These are phyloP conservation scores for Sebastes itinus DNA, from an alignment of 2,797 vertebrate genomes.

Conservation along the genomic window DNA sequence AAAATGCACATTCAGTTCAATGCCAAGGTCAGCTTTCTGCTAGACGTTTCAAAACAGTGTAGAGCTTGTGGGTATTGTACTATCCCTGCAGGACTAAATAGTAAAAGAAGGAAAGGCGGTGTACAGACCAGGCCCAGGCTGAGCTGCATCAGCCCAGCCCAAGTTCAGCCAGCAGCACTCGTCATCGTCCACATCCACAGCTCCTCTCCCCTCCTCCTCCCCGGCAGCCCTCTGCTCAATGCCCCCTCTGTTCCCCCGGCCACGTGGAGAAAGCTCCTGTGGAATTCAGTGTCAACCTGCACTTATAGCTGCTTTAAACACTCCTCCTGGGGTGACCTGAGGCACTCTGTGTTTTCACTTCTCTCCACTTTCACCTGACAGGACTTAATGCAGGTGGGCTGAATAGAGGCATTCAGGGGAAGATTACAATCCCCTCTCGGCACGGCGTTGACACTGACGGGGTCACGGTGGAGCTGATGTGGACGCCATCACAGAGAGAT, in stretches of 20 bases:
- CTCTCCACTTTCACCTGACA: constrained; percentile 71
- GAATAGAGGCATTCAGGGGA: constrained; percentile 57
- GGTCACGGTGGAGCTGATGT: constrained; percentile 5
- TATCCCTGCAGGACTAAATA: not conserved
- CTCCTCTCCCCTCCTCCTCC: not conserved
- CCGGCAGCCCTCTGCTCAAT: constrained; percentile 51
- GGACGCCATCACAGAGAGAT: not conserved
- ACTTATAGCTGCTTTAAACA: constrained; percentile 53
- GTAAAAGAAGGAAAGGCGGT: not conserved
- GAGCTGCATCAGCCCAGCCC: not conserved
- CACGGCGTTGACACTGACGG: constrained; percentile 6
- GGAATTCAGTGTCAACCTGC: constrained; percentile 71
- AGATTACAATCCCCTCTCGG: constrained; percentile 30
- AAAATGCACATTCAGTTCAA: not conserved
- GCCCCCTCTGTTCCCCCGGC: constrained; percentile 62
- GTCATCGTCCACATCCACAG: constrained; percentile 21
- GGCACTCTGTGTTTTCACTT: constrained; percentile 51
- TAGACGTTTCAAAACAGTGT: not conserved
- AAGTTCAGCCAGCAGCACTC: not conserved
- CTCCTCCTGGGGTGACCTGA: constrained; percentile 48
- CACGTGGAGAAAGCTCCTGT: constrained; percentile 60
- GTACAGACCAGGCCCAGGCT: not conserved
- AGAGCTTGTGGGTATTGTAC: not conserved
- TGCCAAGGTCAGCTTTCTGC: not conserved
- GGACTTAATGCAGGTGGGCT: constrained; percentile 46